Percentiles rank a stretch among this genome's conserved stretches.
phyloP scores from a whole-genome alignment of 2,113 vertebrate species.

The Gallinago undulata region DNA sequence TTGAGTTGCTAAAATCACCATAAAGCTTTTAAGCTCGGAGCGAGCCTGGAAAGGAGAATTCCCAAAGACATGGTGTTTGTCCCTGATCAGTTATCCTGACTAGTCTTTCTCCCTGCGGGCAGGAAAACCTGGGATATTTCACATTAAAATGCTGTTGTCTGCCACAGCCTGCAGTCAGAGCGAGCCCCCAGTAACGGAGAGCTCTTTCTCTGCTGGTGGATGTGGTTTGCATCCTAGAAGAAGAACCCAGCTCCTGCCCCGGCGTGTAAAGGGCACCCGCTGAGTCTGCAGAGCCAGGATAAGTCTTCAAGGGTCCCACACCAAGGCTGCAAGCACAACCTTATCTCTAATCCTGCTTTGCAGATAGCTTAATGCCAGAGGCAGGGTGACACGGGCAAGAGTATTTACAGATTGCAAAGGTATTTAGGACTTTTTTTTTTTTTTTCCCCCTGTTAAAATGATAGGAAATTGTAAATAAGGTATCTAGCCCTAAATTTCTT shows the following conservation, averaged over 20 bases:
- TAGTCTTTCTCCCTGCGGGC: not conserved
- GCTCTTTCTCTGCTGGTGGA: not conserved
- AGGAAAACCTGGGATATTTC: not conserved
- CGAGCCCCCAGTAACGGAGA: accelerated
- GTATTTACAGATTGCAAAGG: not conserved
- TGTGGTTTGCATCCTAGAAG: not conserved
- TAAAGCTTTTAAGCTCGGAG: not conserved
- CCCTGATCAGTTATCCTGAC: not conserved
- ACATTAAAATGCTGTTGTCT: not conserved
- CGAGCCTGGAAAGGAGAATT: not conserved
- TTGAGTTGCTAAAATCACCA: not conserved
- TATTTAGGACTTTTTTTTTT: not conserved
- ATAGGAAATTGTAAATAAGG: not conserved
- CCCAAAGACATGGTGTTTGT: not conserved
- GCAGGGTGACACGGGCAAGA: not conserved
- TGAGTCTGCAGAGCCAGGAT: not conserved
- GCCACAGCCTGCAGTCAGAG: not conserved
- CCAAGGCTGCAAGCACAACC: not conserved
- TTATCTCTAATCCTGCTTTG: not conserved
- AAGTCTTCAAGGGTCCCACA: not conserved
- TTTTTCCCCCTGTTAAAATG: not conserved
- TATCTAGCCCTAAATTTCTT: not conserved
- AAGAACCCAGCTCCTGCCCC: not conserved
- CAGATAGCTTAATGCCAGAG: not conserved
- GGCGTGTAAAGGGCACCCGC: not conserved